phyloP scores from a whole-genome alignment of 2,113 vertebrate species.

The Nansenia antarctica region DNA sequence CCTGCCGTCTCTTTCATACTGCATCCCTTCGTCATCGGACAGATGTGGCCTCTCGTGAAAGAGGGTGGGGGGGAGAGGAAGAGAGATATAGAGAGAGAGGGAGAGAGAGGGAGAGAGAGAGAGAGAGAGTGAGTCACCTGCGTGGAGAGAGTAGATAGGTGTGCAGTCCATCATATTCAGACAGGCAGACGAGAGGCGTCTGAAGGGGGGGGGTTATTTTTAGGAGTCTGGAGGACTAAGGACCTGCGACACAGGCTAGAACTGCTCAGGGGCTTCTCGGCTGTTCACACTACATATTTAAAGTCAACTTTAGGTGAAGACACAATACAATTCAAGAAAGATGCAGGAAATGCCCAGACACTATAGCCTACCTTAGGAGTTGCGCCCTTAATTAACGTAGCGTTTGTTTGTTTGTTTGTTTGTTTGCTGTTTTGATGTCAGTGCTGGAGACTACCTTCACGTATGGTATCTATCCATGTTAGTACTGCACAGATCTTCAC shows the following conservation, averaged over 20 bases:
- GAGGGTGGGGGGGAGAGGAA: conserved; percentile 13
- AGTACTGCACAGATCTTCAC: too few species aligned
- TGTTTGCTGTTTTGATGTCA: too few species aligned
- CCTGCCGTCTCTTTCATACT: not conserved
- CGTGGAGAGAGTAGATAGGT: conserved; percentile 39
- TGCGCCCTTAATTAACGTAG: too few species aligned
- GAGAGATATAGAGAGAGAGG: not conserved
- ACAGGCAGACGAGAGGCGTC: conserved; percentile 60
- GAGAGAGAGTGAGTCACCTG: conserved; percentile 31
- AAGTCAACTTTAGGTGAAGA: too few species aligned
- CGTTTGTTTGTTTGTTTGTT: too few species aligned
- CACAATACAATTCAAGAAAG: too few species aligned
- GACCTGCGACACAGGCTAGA: not conserved
- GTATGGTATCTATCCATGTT: too few species aligned
- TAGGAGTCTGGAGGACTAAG: conserved; percentile 31
- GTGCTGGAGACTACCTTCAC: too few species aligned
- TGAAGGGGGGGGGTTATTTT: conserved; percentile 69
- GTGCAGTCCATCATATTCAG: conserved; percentile 63
- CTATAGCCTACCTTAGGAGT: too few species aligned
- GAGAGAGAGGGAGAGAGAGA: conserved; percentile 9
- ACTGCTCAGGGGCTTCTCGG: too few species aligned
- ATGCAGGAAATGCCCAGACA: too few species aligned
- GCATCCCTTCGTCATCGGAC: conserved; percentile 49
- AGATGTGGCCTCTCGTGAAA: conserved; percentile 32
- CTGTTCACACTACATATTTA: too few species aligned